Conservation (phyloP, 2,113 vertebrate genomes). For the Maccullochella peelii region DNA sequence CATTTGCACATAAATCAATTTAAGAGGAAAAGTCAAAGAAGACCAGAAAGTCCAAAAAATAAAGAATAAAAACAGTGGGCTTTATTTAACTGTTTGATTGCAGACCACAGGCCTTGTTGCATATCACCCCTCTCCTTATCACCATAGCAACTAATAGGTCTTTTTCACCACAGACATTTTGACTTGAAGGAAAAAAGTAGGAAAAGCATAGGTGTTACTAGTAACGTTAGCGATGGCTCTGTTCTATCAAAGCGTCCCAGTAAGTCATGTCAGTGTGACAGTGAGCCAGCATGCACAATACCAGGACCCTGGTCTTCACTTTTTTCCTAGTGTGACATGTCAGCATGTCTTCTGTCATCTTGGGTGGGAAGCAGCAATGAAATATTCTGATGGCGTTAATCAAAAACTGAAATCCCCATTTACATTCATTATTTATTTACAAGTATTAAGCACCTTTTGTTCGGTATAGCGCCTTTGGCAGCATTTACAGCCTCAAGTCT, state of each 20-base stretch:
- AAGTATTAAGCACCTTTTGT: neutral
- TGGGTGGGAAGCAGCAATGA: neutral
- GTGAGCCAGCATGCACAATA: neutral
- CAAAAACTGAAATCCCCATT: neutral
- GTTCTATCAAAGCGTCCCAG: neutral
- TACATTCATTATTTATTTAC: too few relatives aligned
- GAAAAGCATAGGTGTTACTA: neutral
- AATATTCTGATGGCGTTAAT: neutral
- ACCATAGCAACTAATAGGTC: neutral
- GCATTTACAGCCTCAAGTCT: too few relatives aligned
- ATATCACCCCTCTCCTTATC: neutral
- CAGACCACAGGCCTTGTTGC: neutral
- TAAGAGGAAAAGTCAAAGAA: too few relatives aligned
- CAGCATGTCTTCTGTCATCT: neutral
- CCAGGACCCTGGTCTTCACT: neutral
- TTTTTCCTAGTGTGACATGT: constrained; percentile 23
- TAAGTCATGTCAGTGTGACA: neutral
- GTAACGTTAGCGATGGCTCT: too few relatives aligned
- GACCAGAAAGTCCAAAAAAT: neutral
- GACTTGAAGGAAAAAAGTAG: neutral
- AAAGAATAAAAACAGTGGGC: neutral
- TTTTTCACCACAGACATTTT: constrained; percentile 1
- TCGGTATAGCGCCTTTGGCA: neutral
- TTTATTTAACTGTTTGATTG: neutral
- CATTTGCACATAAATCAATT: neutral